A percentile compares a stretch with the other conserved stretches of the same genome.
Evolutionary conservation across 2,797 vertebrate species (phyloP).

Genomic region (Urophycis tenuis): DNA sequence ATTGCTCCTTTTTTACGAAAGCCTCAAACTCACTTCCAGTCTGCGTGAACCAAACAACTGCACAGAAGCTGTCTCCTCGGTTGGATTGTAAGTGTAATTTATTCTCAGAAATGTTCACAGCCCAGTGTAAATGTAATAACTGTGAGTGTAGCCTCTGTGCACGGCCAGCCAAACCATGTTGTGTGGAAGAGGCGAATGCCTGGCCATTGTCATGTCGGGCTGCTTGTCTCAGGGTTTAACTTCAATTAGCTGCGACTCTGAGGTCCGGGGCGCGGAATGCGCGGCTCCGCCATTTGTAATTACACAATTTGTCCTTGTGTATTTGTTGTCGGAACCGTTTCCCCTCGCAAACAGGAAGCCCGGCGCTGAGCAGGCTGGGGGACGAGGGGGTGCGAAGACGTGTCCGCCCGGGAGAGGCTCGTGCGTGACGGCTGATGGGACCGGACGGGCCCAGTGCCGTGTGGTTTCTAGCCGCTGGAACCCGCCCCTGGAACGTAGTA

Average conservation of each 20-base stretch:
- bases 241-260: conserved; percentile 67
- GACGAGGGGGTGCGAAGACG: conserved; percentile 48
- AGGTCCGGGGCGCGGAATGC: conserved; percentile 55
- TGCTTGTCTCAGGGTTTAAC: conserved; percentile 63
- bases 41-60: neutral
- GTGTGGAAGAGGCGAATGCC: conserved; percentile 57
- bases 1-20: conserved; percentile 23
- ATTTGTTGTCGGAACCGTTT: conserved; percentile 65
- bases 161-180: conserved; percentile 57
- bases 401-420: conserved; percentile 49
- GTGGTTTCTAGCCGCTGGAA: conserved; percentile 66
- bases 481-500: conserved; percentile 44
- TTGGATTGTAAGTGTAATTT: conserved; percentile 34
- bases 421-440: conserved; percentile 54
- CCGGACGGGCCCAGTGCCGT: conserved; percentile 66
- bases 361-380: conserved; percentile 47
- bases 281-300: conserved; percentile 63
- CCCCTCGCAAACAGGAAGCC: conserved; percentile 70
- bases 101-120: conserved; percentile 38
- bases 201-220: conserved; percentile 66
- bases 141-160: conserved; percentile 40
- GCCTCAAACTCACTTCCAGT: conserved; percentile 20
- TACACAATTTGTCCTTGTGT: conserved; percentile 73
- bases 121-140: conserved; percentile 45
- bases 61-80: conserved; percentile 11